phyloP scores from a whole-genome alignment of 2,888 invertebrate species.

The Hermaeophaga mercurialis region DNA sequence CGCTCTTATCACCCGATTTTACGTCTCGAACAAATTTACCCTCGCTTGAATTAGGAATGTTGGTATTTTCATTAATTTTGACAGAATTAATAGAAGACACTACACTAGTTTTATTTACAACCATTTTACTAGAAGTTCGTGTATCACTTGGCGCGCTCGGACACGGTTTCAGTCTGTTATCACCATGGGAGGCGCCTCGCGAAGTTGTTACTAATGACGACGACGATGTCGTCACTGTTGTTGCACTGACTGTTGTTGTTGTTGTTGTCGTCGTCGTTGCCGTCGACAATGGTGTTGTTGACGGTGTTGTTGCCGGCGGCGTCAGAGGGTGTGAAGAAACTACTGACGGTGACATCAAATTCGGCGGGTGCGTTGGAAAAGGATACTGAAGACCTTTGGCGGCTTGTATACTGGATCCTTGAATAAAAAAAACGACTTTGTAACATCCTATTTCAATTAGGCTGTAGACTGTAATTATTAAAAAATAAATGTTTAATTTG shows the following conservation, averaged over 20 bases:
- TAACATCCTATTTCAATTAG: too few relatives aligned
- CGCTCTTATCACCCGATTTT: conserved; percentile 47
- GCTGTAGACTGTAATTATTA: too few relatives aligned
- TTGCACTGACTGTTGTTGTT: conserved; percentile 49
- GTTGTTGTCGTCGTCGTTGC: conserved; percentile 16
- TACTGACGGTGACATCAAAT: conserved; percentile 49
- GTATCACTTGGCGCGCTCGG: conserved; percentile 51
- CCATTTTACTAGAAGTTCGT: conserved; percentile 54
- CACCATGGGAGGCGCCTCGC: conserved; percentile 48
- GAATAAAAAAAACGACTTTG: conserved; percentile 11
- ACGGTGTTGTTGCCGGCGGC: conserved; percentile 29
- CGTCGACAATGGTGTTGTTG: conserved; percentile 32
- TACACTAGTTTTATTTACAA: conserved; percentile 53
- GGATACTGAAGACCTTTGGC: conserved; percentile 74
- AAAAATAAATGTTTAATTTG: too few relatives aligned
- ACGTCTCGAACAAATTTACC: conserved; percentile 39
- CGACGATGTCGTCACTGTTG: conserved; percentile 23
- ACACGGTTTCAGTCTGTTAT: conserved; percentile 53
- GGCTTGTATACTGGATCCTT: conserved; percentile 49
- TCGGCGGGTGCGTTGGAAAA: conserved; percentile 77
- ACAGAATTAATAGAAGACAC: conserved; percentile 42
- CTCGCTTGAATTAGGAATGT: conserved; percentile 42
- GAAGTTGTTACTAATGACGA: conserved; percentile 43
- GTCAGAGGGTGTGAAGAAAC: conserved; percentile 31
- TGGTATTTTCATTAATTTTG: conserved; percentile 43